Conservation (phyloP, 2,888 invertebrate genomes). For the Pimpla rufipes region DNA sequence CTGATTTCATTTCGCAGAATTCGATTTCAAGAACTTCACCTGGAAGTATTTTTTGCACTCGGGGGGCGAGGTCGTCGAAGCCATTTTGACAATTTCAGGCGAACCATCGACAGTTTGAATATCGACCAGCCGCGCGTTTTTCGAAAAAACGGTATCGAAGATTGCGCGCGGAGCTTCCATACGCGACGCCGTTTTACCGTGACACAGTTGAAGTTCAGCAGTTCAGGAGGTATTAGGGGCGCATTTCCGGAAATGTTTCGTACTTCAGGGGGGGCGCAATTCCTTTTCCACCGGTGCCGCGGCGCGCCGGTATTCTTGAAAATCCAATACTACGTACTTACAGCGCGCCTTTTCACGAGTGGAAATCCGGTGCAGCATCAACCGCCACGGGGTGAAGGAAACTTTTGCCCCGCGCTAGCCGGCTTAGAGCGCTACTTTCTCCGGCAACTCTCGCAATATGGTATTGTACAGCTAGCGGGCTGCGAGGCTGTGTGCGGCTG, state of each 20-base stretch:
- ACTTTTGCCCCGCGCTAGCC: conserved; percentile 43
- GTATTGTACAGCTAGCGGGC: conserved; percentile 17
- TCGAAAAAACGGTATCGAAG: too few species aligned
- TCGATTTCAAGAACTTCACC: too few species aligned
- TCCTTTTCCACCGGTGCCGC: conserved; percentile 20
- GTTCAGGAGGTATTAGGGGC: background rate
- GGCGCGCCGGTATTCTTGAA: conserved; percentile 11
- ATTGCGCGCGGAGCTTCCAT: too few species aligned
- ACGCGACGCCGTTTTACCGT: too few species aligned
- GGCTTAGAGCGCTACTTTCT: conserved; percentile 45
- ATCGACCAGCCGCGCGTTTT: too few species aligned
- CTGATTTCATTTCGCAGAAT: too few species aligned
- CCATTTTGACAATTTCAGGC: too few species aligned
- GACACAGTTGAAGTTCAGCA: background rate
- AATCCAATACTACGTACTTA: conserved; percentile 42
- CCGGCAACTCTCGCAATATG: conserved; percentile 41
- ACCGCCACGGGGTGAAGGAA: conserved; percentile 54
- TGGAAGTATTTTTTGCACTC: too few species aligned
- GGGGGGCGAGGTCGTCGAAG: too few species aligned
- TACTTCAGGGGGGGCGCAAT: background rate
- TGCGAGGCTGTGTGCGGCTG: background rate
- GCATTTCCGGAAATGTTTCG: conserved; percentile 13
- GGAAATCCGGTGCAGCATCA: conserved; percentile 52
- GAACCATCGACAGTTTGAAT: too few species aligned
- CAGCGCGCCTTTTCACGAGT: conserved; percentile 4